Evolutionary conservation across 64 coral and sea anemone genomes (phyloP).

Genomic region (Actinia equina): DNA sequence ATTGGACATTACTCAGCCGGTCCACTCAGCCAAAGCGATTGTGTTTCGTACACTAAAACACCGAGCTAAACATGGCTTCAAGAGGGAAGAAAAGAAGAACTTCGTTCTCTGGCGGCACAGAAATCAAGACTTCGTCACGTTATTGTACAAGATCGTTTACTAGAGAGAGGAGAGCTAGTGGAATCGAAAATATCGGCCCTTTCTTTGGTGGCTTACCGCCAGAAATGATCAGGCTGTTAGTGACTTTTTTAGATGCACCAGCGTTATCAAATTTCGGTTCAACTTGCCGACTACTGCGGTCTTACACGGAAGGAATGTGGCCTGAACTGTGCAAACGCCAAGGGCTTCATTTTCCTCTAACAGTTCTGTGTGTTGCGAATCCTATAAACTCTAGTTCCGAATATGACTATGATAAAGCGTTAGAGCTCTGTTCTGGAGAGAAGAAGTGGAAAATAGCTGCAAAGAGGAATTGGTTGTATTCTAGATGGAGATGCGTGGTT

Average conservation of each 20-base stretch:
- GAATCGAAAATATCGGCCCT: conserved; percentile 76
- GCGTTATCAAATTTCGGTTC: conserved; percentile 77
- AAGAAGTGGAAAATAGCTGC: conserved; percentile 81
- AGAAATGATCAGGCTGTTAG: conserved; percentile 81
- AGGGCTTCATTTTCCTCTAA: conserved; percentile 57
- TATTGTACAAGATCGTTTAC: conserved; percentile 73
- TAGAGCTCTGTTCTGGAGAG: conserved; percentile 67
- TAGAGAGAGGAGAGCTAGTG: conserved; percentile 54
- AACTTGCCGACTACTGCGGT: conserved; percentile 72
- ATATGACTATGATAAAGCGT: conserved; percentile 90
- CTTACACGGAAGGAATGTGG: conserved; percentile 74
- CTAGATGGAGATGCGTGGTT: conserved; percentile 92
- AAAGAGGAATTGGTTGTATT: conserved; percentile 90
- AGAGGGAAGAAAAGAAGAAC: conserved; percentile 51
- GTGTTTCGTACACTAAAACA: neutral
- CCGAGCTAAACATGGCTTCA: conserved; percentile 47
- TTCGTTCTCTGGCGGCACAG: neutral
- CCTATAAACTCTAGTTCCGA: conserved; percentile 48
- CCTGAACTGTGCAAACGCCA: conserved; percentile 66
- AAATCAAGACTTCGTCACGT: conserved; percentile 10
- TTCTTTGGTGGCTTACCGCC: conserved; percentile 84
- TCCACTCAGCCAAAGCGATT: neutral
- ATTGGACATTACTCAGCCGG: neutral
- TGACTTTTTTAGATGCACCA: conserved; percentile 88
- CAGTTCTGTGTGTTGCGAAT: conserved; percentile 84